Percentiles rank a stretch among this genome's conserved stretches.
Evolutionary conservation across 2,113 vertebrate species (phyloP).

Genomic region (Orientallactaga bullata): DNA sequence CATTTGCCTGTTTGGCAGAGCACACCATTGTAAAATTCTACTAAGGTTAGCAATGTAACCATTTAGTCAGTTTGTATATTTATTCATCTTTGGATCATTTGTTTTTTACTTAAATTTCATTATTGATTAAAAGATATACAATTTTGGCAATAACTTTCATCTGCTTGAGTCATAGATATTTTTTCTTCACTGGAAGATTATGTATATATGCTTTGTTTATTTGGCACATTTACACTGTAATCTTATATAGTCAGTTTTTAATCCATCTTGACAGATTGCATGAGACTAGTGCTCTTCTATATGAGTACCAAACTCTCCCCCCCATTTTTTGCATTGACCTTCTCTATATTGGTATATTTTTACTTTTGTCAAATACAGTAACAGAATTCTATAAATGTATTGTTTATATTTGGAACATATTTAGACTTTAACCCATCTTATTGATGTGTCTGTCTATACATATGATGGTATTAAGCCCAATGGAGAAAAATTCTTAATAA

Average conservation of each 20-base stretch:
- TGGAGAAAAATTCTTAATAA: not conserved
- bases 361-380: not conserved
- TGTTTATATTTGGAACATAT: slow-evolving; percentile 1
- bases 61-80: not conserved
- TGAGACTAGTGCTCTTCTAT: not conserved
- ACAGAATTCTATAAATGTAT: not conserved
- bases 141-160: not conserved
- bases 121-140: not conserved
- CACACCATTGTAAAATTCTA: not conserved
- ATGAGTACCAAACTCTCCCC: not conserved
- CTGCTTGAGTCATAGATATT: not conserved
- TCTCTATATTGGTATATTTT: not conserved
- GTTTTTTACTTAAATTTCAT: not conserved
- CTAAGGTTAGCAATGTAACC: not conserved
- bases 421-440: not conserved
- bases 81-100: not conserved
- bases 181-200: not conserved
- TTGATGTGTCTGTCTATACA: not conserved
- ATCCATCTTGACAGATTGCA: not conserved
- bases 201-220: not conserved
- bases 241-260: slow-evolving; percentile 17
- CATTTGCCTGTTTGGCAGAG: not conserved
- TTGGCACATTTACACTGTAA: not conserved
- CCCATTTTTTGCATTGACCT: not conserved
- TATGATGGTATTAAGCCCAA: not conserved